These are phyloP conservation scores for Amiota communis DNA, from an alignment of 2,888 invertebrate genomes.

Conservation along the genomic window DNA sequence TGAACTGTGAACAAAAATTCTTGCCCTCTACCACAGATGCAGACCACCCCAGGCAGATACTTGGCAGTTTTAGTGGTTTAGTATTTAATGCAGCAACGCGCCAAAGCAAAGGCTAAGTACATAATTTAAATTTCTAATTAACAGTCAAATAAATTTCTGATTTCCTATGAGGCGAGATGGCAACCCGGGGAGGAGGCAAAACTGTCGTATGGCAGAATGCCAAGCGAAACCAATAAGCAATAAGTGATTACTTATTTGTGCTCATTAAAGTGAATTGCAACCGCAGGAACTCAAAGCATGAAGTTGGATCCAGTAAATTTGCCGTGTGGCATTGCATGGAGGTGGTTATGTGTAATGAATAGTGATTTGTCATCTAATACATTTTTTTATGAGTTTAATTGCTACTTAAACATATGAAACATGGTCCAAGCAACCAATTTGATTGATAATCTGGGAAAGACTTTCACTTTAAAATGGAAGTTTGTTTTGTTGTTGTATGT, in stretches of 20 bases:
- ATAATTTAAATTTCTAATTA: slow-evolving; percentile 65
- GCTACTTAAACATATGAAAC: not conserved
- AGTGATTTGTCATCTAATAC: not conserved
- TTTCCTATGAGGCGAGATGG: slow-evolving; percentile 42
- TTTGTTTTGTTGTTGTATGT: not conserved
- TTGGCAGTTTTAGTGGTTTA: slow-evolving; percentile 15
- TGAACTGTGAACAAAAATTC: slow-evolving; percentile 3
- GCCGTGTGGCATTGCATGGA: not conserved
- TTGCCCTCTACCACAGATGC: not conserved
- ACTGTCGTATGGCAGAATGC: slow-evolving; percentile 51
- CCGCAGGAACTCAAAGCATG: slow-evolving; percentile 22
- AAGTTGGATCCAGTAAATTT: slow-evolving; percentile 44
- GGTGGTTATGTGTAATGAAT: not conserved
- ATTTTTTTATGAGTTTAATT: not conserved
- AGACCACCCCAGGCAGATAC: not conserved
- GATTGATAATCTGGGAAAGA: not conserved
- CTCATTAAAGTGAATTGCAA: slow-evolving; percentile 59
- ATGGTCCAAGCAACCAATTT: not conserved
- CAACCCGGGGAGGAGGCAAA: slow-evolving; percentile 52
- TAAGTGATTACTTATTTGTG: slow-evolving; percentile 22
- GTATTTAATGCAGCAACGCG: slow-evolving; percentile 18
- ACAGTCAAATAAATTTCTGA: slow-evolving; percentile 62
- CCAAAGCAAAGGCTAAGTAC: slow-evolving; percentile 53
- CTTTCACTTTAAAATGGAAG: not conserved
- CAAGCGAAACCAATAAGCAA: slow-evolving; percentile 20